Evolutionary conservation across 2,888 invertebrate genomes (phyloP).

Genomic region (Notocelia uddmanniana): DNA sequence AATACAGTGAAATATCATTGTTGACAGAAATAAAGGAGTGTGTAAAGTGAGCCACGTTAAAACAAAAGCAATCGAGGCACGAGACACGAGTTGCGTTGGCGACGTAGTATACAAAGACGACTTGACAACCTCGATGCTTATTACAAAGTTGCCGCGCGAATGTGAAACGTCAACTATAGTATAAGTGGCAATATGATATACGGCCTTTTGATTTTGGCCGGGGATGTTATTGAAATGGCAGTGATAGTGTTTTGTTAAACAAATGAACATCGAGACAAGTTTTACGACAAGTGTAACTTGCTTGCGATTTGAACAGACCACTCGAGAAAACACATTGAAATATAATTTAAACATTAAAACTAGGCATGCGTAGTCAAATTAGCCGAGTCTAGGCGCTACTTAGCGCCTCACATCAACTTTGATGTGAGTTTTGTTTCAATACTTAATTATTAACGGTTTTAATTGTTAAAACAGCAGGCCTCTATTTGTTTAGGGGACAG

Average conservation of each 20-base stretch:
- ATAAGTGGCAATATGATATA: not conserved
- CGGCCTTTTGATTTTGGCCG: not conserved
- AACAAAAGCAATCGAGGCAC: conserved; percentile 21
- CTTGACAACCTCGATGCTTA: conserved; percentile 16
- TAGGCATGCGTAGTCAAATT: too few relatives aligned
- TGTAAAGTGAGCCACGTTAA: conserved; percentile 2
- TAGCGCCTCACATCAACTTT: too few relatives aligned
- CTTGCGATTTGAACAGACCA: not conserved
- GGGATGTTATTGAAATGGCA: not conserved
- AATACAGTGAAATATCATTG: too few relatives aligned
- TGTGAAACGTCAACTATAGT: not conserved
- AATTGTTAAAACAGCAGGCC: too few relatives aligned
- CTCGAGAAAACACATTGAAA: not conserved
- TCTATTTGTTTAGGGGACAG: too few relatives aligned
- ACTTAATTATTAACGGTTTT: too few relatives aligned
- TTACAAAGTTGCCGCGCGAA: not conserved
- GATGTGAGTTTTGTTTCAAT: too few relatives aligned
- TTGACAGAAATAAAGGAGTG: conserved; percentile 12
- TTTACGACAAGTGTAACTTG: too few relatives aligned
- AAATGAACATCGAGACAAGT: not conserved
- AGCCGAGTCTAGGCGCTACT: too few relatives aligned
- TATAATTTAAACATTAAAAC: not conserved
- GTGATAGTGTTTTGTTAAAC: not conserved
- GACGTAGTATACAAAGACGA: not conserved
- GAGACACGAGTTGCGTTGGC: not conserved